Evolutionary conservation across 1,140 invertebrate species (phyloP).

Genomic region (Drosophila tani): DNA sequence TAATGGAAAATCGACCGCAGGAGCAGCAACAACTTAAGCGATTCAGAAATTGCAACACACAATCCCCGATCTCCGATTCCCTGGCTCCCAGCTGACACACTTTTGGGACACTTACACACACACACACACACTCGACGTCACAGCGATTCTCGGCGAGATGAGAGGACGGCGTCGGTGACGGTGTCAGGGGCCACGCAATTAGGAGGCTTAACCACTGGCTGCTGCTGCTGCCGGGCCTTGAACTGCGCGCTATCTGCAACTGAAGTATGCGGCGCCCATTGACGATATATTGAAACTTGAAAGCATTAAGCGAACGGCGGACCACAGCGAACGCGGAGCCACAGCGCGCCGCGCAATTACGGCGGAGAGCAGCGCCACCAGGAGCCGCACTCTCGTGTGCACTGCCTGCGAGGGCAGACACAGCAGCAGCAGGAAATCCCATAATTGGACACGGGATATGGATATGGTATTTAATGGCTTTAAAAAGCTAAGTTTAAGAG

Average conservation of each 20-base stretch:
- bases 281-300: constrained; percentile 49
- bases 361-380: constrained; percentile 9
- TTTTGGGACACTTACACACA: constrained; percentile 34
- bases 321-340: constrained; percentile 25
- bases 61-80: background rate
- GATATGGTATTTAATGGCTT: background rate
- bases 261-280: constrained; percentile 46
- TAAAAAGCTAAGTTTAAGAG: too few species aligned
- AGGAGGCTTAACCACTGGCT: constrained; percentile 59
- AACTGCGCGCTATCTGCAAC: constrained; percentile 35
- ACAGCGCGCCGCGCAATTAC: constrained; percentile 44
- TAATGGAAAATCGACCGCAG: constrained; percentile 78
- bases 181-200: constrained; percentile 62
- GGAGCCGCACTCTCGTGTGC: background rate
- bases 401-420: constrained; percentile 19
- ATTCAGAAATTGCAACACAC: constrained; percentile 70
- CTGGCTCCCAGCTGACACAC: constrained; percentile 10
- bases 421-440: background rate
- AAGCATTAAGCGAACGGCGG: constrained; percentile 43
- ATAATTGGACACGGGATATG: background rate
- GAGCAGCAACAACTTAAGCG: constrained; percentile 74
- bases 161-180: constrained; percentile 6
- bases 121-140: constrained; percentile 10
- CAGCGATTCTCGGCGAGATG: constrained; percentile 1
- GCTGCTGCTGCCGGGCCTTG: constrained; percentile 24